Conservation (phyloP, 2,113 vertebrate species). For the Pteronura brasiliensis region DNA sequence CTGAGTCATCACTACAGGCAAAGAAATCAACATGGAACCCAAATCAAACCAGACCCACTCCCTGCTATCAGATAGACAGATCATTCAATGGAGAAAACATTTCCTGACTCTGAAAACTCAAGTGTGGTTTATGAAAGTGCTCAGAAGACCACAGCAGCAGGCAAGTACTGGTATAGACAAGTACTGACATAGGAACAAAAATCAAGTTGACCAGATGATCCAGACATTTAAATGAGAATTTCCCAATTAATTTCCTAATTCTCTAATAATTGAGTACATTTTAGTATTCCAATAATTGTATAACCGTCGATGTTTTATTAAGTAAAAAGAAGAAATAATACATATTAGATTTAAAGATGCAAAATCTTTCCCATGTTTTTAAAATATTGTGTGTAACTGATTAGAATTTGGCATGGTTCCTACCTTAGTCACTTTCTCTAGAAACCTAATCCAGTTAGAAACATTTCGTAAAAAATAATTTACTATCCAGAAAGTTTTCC, state of each 20-base stretch:
- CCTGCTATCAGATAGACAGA: background rate
- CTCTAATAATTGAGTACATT: background rate
- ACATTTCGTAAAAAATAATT: conserved; percentile 65
- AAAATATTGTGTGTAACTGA: background rate
- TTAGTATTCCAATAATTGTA: background rate
- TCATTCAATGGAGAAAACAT: background rate
- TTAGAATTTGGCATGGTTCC: background rate
- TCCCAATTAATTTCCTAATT: background rate
- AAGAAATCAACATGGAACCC: background rate
- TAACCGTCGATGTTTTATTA: background rate
- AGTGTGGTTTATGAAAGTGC: background rate
- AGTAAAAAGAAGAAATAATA: background rate
- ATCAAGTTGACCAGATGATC: background rate
- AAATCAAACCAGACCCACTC: background rate
- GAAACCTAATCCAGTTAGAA: conserved; percentile 30
- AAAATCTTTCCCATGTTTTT: conserved; percentile 4
- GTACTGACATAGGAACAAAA: background rate
- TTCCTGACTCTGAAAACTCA: background rate
- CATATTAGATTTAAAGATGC: background rate
- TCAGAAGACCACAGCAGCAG: background rate
- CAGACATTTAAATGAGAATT: background rate
- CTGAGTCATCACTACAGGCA: background rate
- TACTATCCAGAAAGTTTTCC: conserved; percentile 69
- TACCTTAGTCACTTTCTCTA: conserved; percentile 17
- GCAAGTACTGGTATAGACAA: background rate